Evolutionary conservation across 2,888 invertebrate species (phyloP), one percentile per base, ranked within the genome.

Genomic region (Lepidochrysops patricia): DNA sequence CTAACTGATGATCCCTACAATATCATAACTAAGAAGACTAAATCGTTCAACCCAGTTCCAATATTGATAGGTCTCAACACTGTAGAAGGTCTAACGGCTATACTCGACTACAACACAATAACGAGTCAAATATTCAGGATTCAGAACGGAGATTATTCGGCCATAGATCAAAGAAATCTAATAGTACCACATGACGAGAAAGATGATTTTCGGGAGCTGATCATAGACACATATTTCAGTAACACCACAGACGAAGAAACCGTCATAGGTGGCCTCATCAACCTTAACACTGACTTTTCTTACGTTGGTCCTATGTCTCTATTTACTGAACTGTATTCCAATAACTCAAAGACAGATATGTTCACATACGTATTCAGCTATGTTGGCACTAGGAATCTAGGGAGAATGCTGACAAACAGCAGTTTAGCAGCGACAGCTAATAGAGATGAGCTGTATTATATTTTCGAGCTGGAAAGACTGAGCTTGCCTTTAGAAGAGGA

Each of bases 61-160:
- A 71, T 84, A 0, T 81, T 92, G 2, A 79, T 90, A 64, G 92
- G 92, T 0, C 72, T 91, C 0, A 91, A 88, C 57, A 90, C 90
- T 0, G 89, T 87, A 0, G 92, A 92, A 73, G 92, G 91, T 0
- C 64, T 91, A 0, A 80, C 86, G 0, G 80, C 82, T 54, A 88
- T 83, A 61, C 69, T 85, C 23, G 84, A 87, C 58, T 84, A 82
- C 58, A 73, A 80, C 34, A 84, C 85, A 0, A 77, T 86, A 0
- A 84, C 82, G 0, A 82, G 83, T 62, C 80, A 82, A 67, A 80
- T 82, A 72, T 79, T 86, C 19, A 70, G 86, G 64, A 79, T 86
- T 0, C 71, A 74, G 37, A 78, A 85, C 37, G 83, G 82, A 66
- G 84, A 89, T 57, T 79, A 73, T 37, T 76, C 83, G 7, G 80